Base-by-base conservation (phyloP, 1,140 invertebrate genomes). In the Thaumetopoea pityocampa region DNA sequence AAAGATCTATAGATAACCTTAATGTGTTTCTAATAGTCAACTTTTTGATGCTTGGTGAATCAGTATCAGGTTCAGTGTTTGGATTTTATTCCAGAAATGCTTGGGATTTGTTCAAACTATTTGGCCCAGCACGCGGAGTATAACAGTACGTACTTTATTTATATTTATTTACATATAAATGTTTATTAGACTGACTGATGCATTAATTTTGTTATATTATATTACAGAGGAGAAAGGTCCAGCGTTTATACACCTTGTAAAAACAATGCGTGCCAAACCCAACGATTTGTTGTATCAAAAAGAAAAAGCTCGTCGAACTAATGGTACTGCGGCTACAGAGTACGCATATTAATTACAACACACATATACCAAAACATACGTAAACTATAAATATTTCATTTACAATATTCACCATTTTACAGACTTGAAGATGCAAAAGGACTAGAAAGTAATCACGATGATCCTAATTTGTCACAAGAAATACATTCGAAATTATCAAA, bases 141-240 rank as follows among this genome's bases (percentile, higher is more conserved):
- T 44, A 70, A 74, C 19, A 77, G 76, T 80, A 61, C 67, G 68
- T 67, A 22, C 14, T 32, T 20, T 2, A 12, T 35, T 16, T n/a
- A 6, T 6, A 8, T 24, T 17, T 16, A 23, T 24, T 15, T 4
- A 5, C n/a, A 29, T 29, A 10, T 10, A 29, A 11, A 12, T 10
- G 10, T 19, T 18, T 32, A 26, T 1, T 42, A 19, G 2, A 40
- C 24, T 16, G 28, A 30, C 10, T 27, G 18, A 4, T 5, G 37
- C 9, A 2, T 28, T 11, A 17, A n/a, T 8, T 20, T 10, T 29
- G 2, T 8, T n/a, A 26, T 1, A 8, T 24, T 17, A 17, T 15
- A 3, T 22, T 9, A 12, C 40, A 80, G 76, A 80, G 60, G 62
- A 70, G n/a, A 80, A 80, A 44, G 72, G 72, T 5, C 65, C 67